Evolutionary conservation across 2,888 invertebrate species (phyloP), one percentile per base, ranked within the genome.

Genomic region (Timema podura): DNA sequence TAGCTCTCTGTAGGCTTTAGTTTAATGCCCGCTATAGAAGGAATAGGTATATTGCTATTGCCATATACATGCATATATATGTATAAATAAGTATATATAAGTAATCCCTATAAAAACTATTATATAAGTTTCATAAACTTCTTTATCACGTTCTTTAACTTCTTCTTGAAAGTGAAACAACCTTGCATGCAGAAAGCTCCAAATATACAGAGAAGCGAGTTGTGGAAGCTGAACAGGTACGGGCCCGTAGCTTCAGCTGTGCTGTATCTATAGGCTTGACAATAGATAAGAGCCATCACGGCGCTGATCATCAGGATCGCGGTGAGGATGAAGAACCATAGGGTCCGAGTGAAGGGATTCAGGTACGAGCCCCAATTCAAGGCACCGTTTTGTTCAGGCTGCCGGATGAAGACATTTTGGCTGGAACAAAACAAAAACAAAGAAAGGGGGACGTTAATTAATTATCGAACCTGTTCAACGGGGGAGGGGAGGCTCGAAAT

Each of bases 141-240:
- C 30, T 30, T 30, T 30, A 30, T 30, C 30, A 30, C 30, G 30
- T 30, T 30, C 30, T 3, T 2, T 30, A 30, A 30, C 30, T 30
- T 30, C 30, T 30, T 30, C 30, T 30, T 30, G 30, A 30, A 1
- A 30, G 30, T 30, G 30, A 30, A 30, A 30, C 30, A 61, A 61
- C 61, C 61, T 61, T 61, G 61, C 11, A 45, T 44, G n/a, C 61
- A 61, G 61, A 61, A 61, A 30, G 45, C 61, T 13, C 61, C 61
- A 44, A 61, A 61, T 16, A 9, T 48, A 15, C 48, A 6, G 67
- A 67, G 49, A 8, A 51, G 13, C 5, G 67, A 48, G 30, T 54
- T 30, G 67, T 44, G 48, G 48, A 67, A 44, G 16, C 49, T 45
- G 30, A 67, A 13, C 44, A 67, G 44, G 67, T 67, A 44, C 2